Percentiles rank a stretch among this genome's conserved stretches.
phyloP scores from a whole-genome alignment of 2,113 vertebrate genomes.

The Sitta europaea region DNA sequence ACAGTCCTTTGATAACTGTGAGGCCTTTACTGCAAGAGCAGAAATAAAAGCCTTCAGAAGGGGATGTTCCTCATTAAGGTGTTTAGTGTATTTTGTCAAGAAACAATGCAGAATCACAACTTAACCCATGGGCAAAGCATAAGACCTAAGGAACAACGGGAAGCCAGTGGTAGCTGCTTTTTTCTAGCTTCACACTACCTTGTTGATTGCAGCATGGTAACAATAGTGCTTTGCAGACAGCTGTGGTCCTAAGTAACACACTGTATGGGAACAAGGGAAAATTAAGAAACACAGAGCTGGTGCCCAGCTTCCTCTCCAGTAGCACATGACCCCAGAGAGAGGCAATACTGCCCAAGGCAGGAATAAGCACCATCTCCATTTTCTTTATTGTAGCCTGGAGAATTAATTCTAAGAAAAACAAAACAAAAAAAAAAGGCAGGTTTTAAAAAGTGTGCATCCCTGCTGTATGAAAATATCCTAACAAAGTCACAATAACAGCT shows the following conservation, averaged over 20 bases:
- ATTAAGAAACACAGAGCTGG: not conserved
- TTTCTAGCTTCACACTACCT: not conserved
- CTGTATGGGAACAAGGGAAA: not conserved
- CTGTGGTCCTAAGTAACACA: fast-evolving
- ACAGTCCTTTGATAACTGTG: not conserved
- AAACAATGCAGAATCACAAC: not conserved
- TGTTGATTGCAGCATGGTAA: not conserved
- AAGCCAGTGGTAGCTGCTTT: not conserved
- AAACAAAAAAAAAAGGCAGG: not conserved
- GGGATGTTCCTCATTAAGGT: not conserved
- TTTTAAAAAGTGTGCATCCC: not conserved
- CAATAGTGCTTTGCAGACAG: not conserved
- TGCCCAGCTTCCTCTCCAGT: not conserved
- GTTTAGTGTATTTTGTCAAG: not conserved
- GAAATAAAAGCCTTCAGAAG: not conserved
- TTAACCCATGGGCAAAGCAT: not conserved
- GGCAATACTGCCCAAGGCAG: not conserved
- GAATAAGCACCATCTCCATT: not conserved
- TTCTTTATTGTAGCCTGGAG: not conserved
- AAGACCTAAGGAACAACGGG: not conserved
- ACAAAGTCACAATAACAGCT: not conserved
- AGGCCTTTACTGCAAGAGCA: not conserved
- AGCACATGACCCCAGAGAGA: not conserved
- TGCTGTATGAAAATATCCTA: not conserved
- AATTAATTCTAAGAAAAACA: not conserved